Evolutionary conservation across 2,888 invertebrate genomes (phyloP), one percentile per base, ranked within the genome.

Genomic region (Xylota segnis): DNA sequence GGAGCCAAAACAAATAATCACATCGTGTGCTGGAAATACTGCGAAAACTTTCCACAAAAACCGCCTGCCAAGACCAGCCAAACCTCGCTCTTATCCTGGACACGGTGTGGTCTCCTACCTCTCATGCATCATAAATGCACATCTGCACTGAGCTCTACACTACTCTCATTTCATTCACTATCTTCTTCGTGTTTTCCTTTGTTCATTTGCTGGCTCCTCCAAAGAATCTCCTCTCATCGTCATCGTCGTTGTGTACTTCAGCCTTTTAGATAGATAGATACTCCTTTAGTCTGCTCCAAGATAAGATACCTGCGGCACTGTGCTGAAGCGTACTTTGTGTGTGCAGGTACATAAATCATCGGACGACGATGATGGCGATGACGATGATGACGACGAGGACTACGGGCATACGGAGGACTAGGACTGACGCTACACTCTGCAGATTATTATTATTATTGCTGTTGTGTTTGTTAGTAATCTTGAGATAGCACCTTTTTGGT

Each of bases 311-410:
- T 86, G 77, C 71, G 86, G 86, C 86, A 86, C 58, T 82, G 76
- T 77, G 76, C 66, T 86, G 66, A 77, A 86, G 86, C 54, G 76
- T 76, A 76, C 86, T 81, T 61, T 76, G 76, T 72, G 82, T 86
- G 86, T 86, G 76, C 86, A 86, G 82, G 82, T 82, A 86, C 86
- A 86, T 86, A 86, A 86, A 86, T 86, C 86, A 86, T 86, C 72
- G 61, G 72, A 77, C 71, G 34, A 72, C 43, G 74, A 54, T 40
- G 70, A 77, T 29, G 59, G 54, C 47, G 78, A 63, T 32, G 61
- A 63, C 23, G 37, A 43, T 63, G 23, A 77, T 12, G 77, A 68
- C 52, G 32, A 52, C 40, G 58, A 71, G 52, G 56, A 71, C 34
- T 47, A 56, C 18, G 4, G 10, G 10, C 1, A 37, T 10, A 9